Base-by-base conservation (phyloP, 2,888 invertebrate genomes). In the Acleris cristana region DNA sequence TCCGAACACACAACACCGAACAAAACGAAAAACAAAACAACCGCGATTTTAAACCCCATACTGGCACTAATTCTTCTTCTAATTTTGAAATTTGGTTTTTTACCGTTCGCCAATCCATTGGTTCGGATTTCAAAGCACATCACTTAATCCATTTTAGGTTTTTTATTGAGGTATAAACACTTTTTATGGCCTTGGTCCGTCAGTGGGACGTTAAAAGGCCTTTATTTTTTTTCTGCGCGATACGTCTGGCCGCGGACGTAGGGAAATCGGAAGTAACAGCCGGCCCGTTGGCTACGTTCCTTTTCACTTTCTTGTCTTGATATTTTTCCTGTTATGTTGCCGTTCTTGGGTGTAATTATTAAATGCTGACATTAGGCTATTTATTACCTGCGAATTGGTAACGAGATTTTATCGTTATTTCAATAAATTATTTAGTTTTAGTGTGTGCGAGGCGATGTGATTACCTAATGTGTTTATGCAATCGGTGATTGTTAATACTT, bases 231-330 rank as follows among this genome's bases (percentile, higher is more conserved):
- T 71, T 68, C 40, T 16, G 48, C 58, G 58, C 71, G 71, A 80
- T 74, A 87, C 90, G 90, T 88, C 88, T 79, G 74, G 57, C 67
- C 87, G 85, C 87, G 83, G 78, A 81, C 82, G 81, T 81, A 76
- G 71, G 71, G 76, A 75, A 80, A 84, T 88, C 88, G 90, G 90
- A 91, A 90, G 90, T 90, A 88, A 85, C 74, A 76, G 79, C 75
- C 73, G 76, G 64, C 70, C 78, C 75, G 74, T 73, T 72, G 16
- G 52, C 75, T 72, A 73, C 80, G 82, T 81, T 80, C 77, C 86
- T 87, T 90, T 90, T 91, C 90, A 90, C 91, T 91, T 90, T 91
- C 83, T 76, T 74, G 71, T 54, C 65, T 69, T 69, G 40, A 40
- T 40, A 72, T 69, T 69, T 65, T 72, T 73, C 74, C 75, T 75